A percentile compares a stretch with the other conserved stretches of the same genome.
Evolutionary conservation across 1,140 invertebrate genomes (phyloP).

Genomic region (Melipona quadrifasciata): DNA sequence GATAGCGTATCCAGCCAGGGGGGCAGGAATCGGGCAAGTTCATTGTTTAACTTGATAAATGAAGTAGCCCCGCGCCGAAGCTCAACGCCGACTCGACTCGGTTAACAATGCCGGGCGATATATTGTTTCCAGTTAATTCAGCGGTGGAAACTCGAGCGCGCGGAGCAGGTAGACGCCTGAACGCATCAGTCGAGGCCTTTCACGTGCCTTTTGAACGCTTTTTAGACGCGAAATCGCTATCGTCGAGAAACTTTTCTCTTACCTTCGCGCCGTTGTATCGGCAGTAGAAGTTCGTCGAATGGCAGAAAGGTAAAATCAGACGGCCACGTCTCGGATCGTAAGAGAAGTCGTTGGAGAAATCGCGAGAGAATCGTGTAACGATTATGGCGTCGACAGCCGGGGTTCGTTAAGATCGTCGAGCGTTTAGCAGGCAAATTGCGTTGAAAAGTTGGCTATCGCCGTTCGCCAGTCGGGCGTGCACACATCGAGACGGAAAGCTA

Average conservation of each 20-base stretch:
- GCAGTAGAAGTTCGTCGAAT: background rate
- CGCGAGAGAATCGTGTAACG: background rate
- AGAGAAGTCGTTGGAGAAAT: background rate
- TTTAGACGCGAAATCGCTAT: background rate
- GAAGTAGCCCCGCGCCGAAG: slow-evolving; percentile 70
- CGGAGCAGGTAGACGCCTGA: slow-evolving; percentile 33
- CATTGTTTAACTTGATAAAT: slow-evolving; percentile 79
- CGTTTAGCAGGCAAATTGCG: background rate
- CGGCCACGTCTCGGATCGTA: too few relatives aligned
- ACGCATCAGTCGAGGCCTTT: background rate
- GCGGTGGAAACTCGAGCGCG: slow-evolving; percentile 53
- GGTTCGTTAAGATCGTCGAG: background rate
- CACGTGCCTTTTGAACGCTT: too few relatives aligned
- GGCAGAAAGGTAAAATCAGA: background rate
- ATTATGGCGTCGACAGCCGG: background rate
- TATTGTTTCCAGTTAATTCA: slow-evolving; percentile 72
- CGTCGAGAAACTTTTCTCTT: background rate
- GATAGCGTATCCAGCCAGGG: background rate
- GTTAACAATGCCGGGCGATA: slow-evolving; percentile 71
- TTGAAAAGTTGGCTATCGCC: background rate
- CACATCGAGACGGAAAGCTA: background rate
- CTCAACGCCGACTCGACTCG: slow-evolving; percentile 61
- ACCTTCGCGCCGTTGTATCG: background rate
- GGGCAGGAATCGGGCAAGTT: slow-evolving; percentile 19
- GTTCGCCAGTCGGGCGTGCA: background rate